Evolutionary conservation across 2,113 vertebrate genomes (phyloP), one percentile per base, ranked within the genome.

Genomic region (Sterrhoptilus dennistouni): DNA sequence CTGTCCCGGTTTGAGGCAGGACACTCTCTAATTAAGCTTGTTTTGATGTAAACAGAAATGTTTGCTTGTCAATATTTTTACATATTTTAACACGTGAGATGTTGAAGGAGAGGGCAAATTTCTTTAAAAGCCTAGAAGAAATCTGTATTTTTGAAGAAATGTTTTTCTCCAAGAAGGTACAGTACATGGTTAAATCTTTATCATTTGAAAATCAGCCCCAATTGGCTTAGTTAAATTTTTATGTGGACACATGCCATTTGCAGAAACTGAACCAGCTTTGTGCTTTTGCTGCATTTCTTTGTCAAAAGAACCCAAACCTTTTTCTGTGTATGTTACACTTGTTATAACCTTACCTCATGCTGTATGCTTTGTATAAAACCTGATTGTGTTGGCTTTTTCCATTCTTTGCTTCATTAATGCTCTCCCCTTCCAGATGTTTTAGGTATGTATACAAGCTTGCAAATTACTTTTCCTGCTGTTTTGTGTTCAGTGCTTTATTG

Each of bases 401-500:
- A 96, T 98, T 98, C 95, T 98, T 96, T 97, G 97, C 97, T 98
- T 96, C 97, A 97, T 97, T 98, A 97, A 97, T 96, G 97, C 96
- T 94, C 97, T 98, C 97, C 97, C 78, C 95, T 97, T 97, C 96
- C 98, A 99, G 99, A 99, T 98, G 97, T 98, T 96, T 98, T 99
- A 86, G 99, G 99, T 99, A 99, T 92, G 99, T 99, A 99, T 97
- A 94, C 86, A 93, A 88, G 95, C 95, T 96, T 96, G 96, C 93
- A 91, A 97, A 92, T 95, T 92, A 90, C 87, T 96, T 95, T 95
- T 91, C 70, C 92, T 95, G 87, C 82, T 94, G 85, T 97, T 76
- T 95, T 98, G 95, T 97, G 94, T 97, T 97, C 76, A 92, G 72
- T 97, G 94, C 79, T 92, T 85, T 94, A 57, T 89, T 94, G 78